Evolutionary conservation across 2,797 vertebrate genomes (phyloP), one percentile per base, ranked within the genome.

Genomic region (Micrastur ruficollis): DNA sequence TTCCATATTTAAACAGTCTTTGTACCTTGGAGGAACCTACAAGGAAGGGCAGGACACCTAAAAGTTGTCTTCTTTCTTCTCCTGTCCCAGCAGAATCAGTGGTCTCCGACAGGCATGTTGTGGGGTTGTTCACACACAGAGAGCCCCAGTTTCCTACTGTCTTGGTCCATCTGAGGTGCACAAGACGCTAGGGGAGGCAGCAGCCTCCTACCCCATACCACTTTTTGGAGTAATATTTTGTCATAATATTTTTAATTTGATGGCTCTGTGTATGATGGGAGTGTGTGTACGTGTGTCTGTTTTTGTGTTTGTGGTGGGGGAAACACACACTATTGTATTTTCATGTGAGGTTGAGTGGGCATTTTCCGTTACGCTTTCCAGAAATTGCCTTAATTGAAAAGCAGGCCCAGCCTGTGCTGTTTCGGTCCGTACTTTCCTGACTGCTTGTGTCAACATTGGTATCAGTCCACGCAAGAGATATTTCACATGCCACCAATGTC

Each of bases 71-170:
- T 22, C 32, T 47, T 20, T 62, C 58, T 80, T 36, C 21, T 67
- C 13, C 29, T 79, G 59, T 25, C 42, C 59, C 49, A 27, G 29
- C 42, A 80, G 59, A 26, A 59, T 55, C 66, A 72, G 36, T 38
- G n/a, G 20, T 61, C 8, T 81, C 53, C 6, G 2, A 8, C 1
- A 2, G 63, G 53, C 22, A 1, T 2, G 0, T 8, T 2, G 1
- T n/a, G 12, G 49, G 9, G 17, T 25, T 72, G n/a, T 34, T 70
- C 63, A 50, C 2, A 5, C 0, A 0, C n/a, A 65, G 31, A 65
- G 26, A 47, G 15, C 32, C 32, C 19, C 1, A 7, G 0, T 65
- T 86, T 72, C 72, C 42, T 72, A 7, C 49, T 58, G 10, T 31
- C 42, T 61, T 59, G 19, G 22, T 81, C 83, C n/a, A 21, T 42